Evolutionary conservation across 2,113 vertebrate species (phyloP).

Genomic region (Mormoops blainvillei): DNA sequence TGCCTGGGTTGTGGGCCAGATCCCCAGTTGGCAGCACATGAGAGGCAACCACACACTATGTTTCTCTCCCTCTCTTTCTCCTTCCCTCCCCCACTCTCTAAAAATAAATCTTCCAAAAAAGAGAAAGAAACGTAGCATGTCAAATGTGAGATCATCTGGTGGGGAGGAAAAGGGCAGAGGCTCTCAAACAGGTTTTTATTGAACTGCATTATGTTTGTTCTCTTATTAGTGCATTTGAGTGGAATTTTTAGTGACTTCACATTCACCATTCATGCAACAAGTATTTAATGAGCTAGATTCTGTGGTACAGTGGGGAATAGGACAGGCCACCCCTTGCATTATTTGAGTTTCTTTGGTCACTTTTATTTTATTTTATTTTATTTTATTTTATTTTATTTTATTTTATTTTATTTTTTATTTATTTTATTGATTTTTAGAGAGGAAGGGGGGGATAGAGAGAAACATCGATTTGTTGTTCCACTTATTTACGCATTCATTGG

Average conservation of each 20-base stretch:
- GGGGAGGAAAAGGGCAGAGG: background rate
- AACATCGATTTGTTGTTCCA: too few species aligned
- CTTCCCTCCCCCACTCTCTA: too few species aligned
- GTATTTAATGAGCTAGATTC: background rate
- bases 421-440: too few species aligned
- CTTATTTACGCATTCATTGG: too few species aligned
- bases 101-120: too few species aligned
- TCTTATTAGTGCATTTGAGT: background rate
- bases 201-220: background rate
- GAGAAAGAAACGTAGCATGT: background rate
- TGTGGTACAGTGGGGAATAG: background rate
- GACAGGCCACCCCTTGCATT: background rate
- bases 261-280: background rate
- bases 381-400: too few species aligned
- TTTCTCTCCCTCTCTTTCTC: too few species aligned
- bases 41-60: too few species aligned
- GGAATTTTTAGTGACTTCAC: background rate
- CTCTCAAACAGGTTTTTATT: background rate
- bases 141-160: background rate
- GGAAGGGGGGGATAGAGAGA: too few species aligned
- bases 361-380: too few species aligned
- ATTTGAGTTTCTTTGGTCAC: background rate
- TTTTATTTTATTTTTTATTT: background rate
- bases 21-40: too few species aligned
- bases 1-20: too few species aligned